Base-by-base conservation (phyloP, 2,888 invertebrate species). In the Altica lythri region DNA sequence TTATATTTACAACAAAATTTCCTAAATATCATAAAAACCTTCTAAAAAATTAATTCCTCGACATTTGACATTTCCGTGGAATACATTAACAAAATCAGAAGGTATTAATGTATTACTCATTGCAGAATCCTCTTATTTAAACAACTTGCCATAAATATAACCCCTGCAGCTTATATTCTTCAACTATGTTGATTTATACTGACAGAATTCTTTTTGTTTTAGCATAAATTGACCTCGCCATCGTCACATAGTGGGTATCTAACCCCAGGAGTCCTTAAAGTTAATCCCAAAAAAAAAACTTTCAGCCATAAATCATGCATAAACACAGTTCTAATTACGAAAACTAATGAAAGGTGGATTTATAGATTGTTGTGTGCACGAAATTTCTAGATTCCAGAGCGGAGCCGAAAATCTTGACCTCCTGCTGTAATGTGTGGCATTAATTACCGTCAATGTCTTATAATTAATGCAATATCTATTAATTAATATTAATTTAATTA, bases 401-500 rank as follows among this genome's bases (percentile, higher is more conserved):
- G 40, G 19, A 40, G 16, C 49, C 32, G 32, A 49, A 40, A 49
- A 40, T 49, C 49, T 42, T 49, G 49, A 49, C 49, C 49, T 49
- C 49, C 49, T 29, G 40, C 32, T 16, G 49, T 27, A 32, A 14
- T 10, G 19, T 32, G 32, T 32, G 25, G 30, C 40, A 55, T 50
- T 45, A 40, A 45, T 47, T 51, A 51, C 37, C 46, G 13, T 14
- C 47, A 27, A 55, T 43, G 47, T 48, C n/a, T 53, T 29, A 19
- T 42, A 50, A 51, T 51, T 30, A 47, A 29, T 43, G 43, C 55
- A 51, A 51, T 55, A 55, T 42, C 47, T 42, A 47, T 43, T 37
- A 43, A 43, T 43, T n/a, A n/a, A n/a, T n/a, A n/a, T n/a, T n/a
- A n/a, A n/a, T n/a, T n/a, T n/a, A n/a, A n/a, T n/a, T n/a, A n/a